Evolutionary conservation across 1,140 invertebrate genomes (phyloP), one percentile per base, ranked within the genome.

Genomic region (Wasmannia auropunctata): DNA sequence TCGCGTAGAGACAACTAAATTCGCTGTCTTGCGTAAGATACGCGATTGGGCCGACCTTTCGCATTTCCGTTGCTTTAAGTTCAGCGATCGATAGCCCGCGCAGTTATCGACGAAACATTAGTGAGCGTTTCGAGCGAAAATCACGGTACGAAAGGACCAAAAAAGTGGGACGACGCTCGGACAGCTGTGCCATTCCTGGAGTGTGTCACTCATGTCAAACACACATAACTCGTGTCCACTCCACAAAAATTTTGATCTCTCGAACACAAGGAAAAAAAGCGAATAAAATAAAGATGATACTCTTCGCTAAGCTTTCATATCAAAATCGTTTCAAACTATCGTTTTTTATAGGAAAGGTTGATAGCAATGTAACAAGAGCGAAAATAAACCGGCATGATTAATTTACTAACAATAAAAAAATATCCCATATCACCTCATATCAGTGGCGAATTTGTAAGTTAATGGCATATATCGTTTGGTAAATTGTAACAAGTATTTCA

Each of bases 111-210:
- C 54, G 63, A 28, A 80, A 37, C 25, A 62, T 86, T 46, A 74
- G 69, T 72, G 40, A 77, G 46, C 62, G 84, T 72, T 60, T 77
- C 84, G 56, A 76, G 54, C 60, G 60, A 85, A 86, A 58, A 80
- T 80, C n/a, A 56, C 49, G 49, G 49, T 67, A 86, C 31, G 49
- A 25, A 86, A 86, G 62, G 75, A 69, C 75, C 75, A 80, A 85
- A 37, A 62, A n/a, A 37, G 69, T 72, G 51, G 65, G 43, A 87
- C n/a, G 22, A 46, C 87, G 56, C 56, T 85, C 34, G 87, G 54
- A 83, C 28, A 89, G n/a, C 74, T 87, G 86, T 90, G 88, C 89
- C 89, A 90, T 90, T 89, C 86, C 88, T 89, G 79, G 76, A 86
- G 63, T 72, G 67, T n/a, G n/a, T n/a, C n/a, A n/a, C n/a, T n/a